Percentiles rank a stretch among this genome's conserved stretches.
These are phyloP conservation scores for Stomatorhinus ivindoensis DNA, from an alignment of 2,113 vertebrate genomes.

Conservation along the genomic window DNA sequence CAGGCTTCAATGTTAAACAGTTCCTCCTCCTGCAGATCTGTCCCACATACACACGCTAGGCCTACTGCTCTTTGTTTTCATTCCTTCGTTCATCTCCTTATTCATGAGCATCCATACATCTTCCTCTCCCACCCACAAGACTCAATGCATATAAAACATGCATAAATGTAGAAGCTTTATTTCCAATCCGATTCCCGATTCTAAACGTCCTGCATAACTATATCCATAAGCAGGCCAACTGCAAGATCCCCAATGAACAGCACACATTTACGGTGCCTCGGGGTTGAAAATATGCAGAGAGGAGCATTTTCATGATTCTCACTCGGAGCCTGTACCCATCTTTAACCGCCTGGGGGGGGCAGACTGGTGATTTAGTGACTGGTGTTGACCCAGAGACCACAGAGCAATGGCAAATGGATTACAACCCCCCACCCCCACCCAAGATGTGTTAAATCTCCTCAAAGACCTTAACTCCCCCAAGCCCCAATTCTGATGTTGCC, in stretches of 20 bases:
- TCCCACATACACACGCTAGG: background rate
- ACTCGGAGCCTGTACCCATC: background rate
- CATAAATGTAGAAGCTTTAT: background rate
- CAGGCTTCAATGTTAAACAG: background rate
- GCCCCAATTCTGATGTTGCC: too few species aligned
- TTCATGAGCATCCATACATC: background rate
- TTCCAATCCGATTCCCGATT: background rate
- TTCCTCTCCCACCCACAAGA: background rate
- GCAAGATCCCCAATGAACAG: background rate
- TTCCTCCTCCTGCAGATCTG: background rate
- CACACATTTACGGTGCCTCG: background rate
- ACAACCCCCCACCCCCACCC: background rate
- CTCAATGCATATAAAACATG: background rate
- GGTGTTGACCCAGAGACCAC: background rate
- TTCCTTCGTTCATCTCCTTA: background rate
- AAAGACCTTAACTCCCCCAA: background rate
- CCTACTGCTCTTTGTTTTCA: background rate
- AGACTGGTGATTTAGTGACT: background rate
- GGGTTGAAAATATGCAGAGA: background rate
- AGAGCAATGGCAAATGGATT: background rate
- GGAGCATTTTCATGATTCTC: background rate
- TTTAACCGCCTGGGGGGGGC: background rate
- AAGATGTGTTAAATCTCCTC: background rate
- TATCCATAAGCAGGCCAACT: background rate
- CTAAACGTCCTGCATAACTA: background rate